Evolutionary conservation across 1,140 invertebrate genomes (phyloP), one percentile per base, ranked within the genome.

Genomic region (Hyles euphorbiae): DNA sequence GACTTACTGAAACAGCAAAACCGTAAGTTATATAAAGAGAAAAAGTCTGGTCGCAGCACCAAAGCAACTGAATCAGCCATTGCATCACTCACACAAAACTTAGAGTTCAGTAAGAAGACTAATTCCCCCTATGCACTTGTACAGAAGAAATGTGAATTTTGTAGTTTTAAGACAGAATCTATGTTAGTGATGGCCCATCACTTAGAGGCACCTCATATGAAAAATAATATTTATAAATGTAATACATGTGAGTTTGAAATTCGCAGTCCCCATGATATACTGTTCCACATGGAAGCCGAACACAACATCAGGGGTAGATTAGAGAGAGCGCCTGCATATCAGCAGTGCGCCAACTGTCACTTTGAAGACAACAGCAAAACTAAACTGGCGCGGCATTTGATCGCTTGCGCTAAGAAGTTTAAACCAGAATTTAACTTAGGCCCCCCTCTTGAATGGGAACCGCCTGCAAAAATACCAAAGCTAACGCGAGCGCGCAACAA

Each of bases 321-420:
- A 44, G 96, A 98, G 71, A 92, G 95, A 64, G 96, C 96, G 22
- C 94, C 95, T 53, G 94, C 95, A 3, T 96, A 96, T 83, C 97
- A 97, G 88, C 96, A 98, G 73, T 99, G 97, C 84, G 94, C 96
- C 2, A 96, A 96, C 77, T 99, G 98, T 91, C 95, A 96, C 5
- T 98, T 98, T 83, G 97, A 98, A 82, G 96, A 98, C 72, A 97
- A 97, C 80, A 95, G 96, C 68, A 98, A 98, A 89, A 95, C 95
- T 34, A 98, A 98, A 89, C 87, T 98, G 50, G 96, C 94, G 0
- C 91, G 96, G 34, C 98, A 98, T 90, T 91, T 96, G 66, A 92
- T 95, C 40, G 95, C 96, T 6, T 99, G 98, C 89, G 91, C 93
- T 53, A 97, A 97, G 82, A 96, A 97, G 81, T 98, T 97, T 83